These are phyloP conservation scores for Melopsittacus undulatus DNA, from an alignment of 2,797 vertebrate species.

Conservation along the genomic window DNA sequence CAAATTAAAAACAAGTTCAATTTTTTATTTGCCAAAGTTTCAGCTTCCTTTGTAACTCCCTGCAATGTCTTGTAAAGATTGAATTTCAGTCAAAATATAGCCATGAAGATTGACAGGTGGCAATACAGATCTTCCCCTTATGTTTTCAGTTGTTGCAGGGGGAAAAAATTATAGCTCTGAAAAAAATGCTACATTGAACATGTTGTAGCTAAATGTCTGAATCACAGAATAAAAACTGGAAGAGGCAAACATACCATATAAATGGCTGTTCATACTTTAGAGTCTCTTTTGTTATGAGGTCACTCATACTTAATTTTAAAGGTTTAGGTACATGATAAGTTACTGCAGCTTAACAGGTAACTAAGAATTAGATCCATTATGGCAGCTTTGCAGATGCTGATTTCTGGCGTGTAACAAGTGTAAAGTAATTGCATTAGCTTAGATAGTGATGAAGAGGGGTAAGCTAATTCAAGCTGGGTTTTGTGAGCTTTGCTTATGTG, in stretches of 20 bases:
- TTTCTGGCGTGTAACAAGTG: background rate
- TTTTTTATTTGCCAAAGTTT: background rate
- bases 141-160: background rate
- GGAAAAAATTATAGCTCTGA: background rate
- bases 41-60: background rate
- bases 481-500: background rate
- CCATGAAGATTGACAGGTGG: background rate
- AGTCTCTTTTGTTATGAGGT: background rate
- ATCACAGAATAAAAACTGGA: background rate
- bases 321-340: background rate
- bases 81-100: slow-evolving; percentile 1
- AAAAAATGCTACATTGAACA: background rate
- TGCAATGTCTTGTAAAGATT: background rate
- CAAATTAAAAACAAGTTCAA: slow-evolving; percentile 13
- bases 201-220: slow-evolving; percentile 10
- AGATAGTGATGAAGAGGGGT: background rate
- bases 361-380: background rate
- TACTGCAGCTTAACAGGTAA: slow-evolving; percentile 63
- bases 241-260: background rate
- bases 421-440: background rate
- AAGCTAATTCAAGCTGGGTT: background rate
- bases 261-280: background rate
- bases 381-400: background rate
- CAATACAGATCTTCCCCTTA: background rate
- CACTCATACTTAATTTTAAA: background rate